These are phyloP conservation scores for Nanger granti DNA, from an alignment of 2,113 vertebrate species.

Conservation along the genomic window DNA sequence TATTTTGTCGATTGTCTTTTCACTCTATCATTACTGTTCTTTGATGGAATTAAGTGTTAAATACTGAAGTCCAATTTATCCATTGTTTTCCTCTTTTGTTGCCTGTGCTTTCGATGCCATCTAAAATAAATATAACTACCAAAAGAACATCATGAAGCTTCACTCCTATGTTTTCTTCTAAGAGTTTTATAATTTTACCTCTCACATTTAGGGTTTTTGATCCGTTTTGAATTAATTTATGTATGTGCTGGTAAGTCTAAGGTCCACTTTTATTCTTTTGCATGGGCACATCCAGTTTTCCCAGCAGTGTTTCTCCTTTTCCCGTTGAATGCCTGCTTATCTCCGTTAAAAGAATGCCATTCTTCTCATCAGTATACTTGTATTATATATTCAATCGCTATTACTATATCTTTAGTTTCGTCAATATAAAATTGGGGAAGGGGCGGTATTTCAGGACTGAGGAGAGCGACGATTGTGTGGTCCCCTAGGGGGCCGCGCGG, in stretches of 20 bases:
- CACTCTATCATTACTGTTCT: not conserved
- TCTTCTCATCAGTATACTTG: not conserved
- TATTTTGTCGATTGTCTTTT: not conserved
- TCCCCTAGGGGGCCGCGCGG: rapidly evolving
- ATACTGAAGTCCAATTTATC: not conserved
- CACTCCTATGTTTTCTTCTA: not conserved
- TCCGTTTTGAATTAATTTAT: not conserved
- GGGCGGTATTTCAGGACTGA: not conserved
- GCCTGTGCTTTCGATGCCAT: not conserved
- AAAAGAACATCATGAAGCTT: not conserved
- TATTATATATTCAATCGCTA: too few species aligned
- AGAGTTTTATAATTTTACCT: not conserved
- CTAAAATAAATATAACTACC: not conserved
- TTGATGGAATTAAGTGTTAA: not conserved
- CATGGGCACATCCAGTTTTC: not conserved
- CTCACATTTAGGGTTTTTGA: not conserved
- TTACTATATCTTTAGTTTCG: not conserved
- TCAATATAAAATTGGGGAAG: not conserved
- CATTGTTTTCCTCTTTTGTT: not conserved
- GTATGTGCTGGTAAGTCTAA: too few species aligned
- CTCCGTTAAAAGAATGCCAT: not conserved
- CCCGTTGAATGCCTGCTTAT: not conserved
- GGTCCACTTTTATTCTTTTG: not conserved
- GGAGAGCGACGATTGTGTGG: rapidly evolving
- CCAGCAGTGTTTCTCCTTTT: not conserved